phyloP scores from a whole-genome alignment of 2,113 vertebrate genomes.

The Stictonetta naevosa region DNA sequence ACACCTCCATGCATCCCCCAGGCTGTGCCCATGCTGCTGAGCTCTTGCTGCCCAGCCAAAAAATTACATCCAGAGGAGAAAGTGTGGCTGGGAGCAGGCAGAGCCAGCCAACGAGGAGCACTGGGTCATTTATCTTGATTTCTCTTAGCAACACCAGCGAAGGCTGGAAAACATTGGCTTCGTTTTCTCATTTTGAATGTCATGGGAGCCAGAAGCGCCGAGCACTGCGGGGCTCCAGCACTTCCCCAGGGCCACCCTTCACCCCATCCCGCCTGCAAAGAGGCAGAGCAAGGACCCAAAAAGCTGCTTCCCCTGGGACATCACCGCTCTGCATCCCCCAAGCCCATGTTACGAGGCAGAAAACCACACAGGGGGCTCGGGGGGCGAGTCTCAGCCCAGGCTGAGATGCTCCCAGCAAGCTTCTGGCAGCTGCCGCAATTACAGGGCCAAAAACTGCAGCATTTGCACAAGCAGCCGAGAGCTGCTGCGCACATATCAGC shows the following conservation, averaged over 20 bases:
- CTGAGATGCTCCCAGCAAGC: accelerated
- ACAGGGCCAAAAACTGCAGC: accelerated
- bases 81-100: neutral
- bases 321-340: accelerated
- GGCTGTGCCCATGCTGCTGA: neutral
- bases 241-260: neutral
- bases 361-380: no score
- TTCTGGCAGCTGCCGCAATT: neutral
- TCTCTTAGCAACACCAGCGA: conserved; percentile 42
- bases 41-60: neutral
- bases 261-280: neutral
- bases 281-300: neutral
- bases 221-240: accelerated
- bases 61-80: neutral
- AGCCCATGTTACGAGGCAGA: accelerated
- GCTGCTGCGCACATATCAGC: neutral
- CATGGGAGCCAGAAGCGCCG: neutral
- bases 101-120: neutral
- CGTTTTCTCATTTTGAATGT: conserved; percentile 34
- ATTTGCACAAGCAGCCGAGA: accelerated
- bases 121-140: conserved; percentile 64
- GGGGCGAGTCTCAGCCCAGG: neutral
- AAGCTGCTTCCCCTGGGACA: accelerated
- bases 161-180: conserved; percentile 41
- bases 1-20: accelerated